A percentile compares a stretch with the other conserved stretches of the same genome.
phyloP scores from a whole-genome alignment of 1,140 invertebrate species.

The Drosophila bipectinata region DNA sequence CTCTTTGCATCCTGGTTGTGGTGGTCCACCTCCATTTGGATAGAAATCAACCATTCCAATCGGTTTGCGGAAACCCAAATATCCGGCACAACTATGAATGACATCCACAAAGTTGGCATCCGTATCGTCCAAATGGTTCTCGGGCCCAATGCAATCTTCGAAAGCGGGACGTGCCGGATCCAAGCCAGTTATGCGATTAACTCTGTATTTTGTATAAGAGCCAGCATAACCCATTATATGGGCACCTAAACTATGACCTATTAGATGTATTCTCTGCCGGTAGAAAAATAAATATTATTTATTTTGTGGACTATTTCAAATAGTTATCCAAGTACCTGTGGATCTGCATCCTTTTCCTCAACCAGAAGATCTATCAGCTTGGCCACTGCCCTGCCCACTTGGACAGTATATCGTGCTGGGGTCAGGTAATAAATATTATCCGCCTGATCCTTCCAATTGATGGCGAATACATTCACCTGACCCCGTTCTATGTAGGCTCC shows the following conservation, averaged over 20 bases:
- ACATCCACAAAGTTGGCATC: conserved; percentile 92
- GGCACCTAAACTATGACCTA: conserved; percentile 94
- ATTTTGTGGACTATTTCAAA: not conserved
- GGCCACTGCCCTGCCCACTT: conserved; percentile 87
- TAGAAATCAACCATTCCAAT: conserved; percentile 92
- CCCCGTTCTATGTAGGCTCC: conserved; percentile 84
- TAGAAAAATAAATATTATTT: not conserved
- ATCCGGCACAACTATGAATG: conserved; percentile 89
- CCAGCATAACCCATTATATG: conserved; percentile 95
- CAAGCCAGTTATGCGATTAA: conserved; percentile 88
- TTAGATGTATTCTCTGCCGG: conserved; percentile 86
- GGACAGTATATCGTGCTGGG: conserved; percentile 87
- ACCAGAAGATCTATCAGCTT: conserved; percentile 87
- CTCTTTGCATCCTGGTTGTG: conserved; percentile 90
- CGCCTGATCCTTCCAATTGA: conserved; percentile 88
- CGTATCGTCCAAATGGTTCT: conserved; percentile 86
- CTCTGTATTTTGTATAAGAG: conserved; percentile 85
- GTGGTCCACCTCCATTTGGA: conserved; percentile 89
- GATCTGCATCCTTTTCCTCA: conserved; percentile 84
- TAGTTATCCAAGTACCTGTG: conserved; percentile 19
- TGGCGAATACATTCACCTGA: conserved; percentile 88
- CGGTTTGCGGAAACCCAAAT: conserved; percentile 86
- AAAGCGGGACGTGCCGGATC: conserved; percentile 92
- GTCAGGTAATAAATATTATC: conserved; percentile 88
- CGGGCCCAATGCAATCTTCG: conserved; percentile 85